These are phyloP conservation scores for Semnornis frantzii DNA, from an alignment of 2,113 vertebrate species.

Conservation along the genomic window DNA sequence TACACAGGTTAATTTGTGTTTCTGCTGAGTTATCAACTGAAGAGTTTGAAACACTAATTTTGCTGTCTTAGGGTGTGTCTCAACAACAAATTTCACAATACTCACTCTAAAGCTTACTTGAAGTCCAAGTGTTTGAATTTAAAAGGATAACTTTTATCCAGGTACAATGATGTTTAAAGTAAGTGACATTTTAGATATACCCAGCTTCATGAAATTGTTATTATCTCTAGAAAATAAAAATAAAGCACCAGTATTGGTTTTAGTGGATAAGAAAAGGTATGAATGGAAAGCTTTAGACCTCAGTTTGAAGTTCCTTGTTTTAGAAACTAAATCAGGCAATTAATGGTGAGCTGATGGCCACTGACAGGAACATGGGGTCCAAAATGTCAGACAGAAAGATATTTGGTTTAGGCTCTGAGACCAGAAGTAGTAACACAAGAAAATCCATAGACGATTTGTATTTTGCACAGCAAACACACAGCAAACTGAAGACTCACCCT, in stretches of 20 bases:
- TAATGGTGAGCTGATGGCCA: neutral
- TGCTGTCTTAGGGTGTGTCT: neutral
- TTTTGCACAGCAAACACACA: neutral
- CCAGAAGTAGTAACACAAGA: rapidly evolving
- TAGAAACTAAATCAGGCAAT: neutral
- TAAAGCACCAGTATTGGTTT: neutral
- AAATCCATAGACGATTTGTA: neutral
- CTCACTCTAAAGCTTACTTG: neutral
- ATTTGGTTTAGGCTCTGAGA: neutral
- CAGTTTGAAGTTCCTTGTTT: neutral
- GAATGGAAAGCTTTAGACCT: neutral
- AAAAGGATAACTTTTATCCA: neutral
- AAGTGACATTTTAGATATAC: neutral
- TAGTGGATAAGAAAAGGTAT: neutral
- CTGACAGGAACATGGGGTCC: neutral
- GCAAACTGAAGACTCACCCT: neutral
- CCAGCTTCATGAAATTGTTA: neutral
- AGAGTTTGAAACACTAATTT: neutral
- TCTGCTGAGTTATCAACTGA: neutral
- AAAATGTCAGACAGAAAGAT: neutral
- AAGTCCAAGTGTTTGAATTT: neutral
- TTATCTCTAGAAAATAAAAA: neutral
- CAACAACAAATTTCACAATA: neutral
- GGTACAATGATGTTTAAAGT: neutral
- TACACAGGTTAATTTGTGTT: neutral